A percentile compares a stretch with the other conserved stretches of the same genome.
phyloP scores from a whole-genome alignment of 1,140 invertebrate species.

The Orchesella cincta region DNA sequence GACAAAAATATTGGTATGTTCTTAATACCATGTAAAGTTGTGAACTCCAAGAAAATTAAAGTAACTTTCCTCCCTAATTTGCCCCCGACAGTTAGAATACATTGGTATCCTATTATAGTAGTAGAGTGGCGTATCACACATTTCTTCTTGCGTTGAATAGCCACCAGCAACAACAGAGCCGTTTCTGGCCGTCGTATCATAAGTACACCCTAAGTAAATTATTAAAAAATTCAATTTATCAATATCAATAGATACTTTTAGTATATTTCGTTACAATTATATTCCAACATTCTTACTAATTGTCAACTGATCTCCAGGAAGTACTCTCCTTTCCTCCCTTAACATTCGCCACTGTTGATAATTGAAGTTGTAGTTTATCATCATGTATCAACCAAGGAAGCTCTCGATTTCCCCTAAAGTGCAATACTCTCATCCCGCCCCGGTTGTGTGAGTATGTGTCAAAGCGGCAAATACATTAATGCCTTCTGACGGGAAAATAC shows the following conservation, averaged over 20 bases:
- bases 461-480: not conserved
- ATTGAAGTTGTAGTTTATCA: constrained; percentile 76
- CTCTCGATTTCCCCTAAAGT: not conserved
- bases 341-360: constrained; percentile 77
- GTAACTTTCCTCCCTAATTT: not conserved
- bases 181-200: constrained; percentile 60
- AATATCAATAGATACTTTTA: not conserved
- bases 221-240: not conserved
- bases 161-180: constrained; percentile 1
- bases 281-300: constrained; percentile 63
- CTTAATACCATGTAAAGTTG: not conserved
- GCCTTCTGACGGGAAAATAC: not conserved
- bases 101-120: not conserved
- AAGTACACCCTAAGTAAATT: constrained; percentile 67
- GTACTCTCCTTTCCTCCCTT: constrained; percentile 69
- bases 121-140: not conserved
- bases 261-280: too few species aligned
- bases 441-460: not conserved
- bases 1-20: too few species aligned
- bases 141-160: not conserved
- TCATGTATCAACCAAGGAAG: constrained; percentile 61
- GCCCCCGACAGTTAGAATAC: not conserved
- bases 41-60: not conserved
- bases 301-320: constrained; percentile 76
- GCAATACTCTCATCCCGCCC: not conserved